Evolutionary conservation across 2,113 vertebrate species (phyloP).

Genomic region (Nycticebus coucang): DNA sequence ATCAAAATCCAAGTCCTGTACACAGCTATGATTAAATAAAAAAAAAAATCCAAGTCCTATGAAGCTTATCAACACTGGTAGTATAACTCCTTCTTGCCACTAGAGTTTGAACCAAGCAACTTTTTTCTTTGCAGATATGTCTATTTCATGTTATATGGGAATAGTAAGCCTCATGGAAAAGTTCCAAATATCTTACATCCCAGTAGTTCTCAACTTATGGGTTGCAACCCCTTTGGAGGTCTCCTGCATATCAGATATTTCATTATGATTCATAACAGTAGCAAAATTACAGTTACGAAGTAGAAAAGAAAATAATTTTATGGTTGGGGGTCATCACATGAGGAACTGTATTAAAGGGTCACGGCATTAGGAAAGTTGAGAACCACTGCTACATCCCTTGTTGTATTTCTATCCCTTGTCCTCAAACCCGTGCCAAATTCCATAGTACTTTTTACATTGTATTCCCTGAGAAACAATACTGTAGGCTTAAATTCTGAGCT

Average conservation of each 20-base stretch:
- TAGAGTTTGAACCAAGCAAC: not conserved
- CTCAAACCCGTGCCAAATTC: not conserved
- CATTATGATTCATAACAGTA: too few species aligned
- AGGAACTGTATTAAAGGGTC: too few species aligned
- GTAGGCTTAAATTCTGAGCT: too few species aligned
- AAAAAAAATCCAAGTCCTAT: not conserved
- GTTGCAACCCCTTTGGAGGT: too few species aligned
- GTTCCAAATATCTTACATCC: not conserved
- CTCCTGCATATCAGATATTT: too few species aligned
- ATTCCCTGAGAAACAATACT: not conserved
- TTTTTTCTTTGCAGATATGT: not conserved
- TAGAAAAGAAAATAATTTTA: too few species aligned
- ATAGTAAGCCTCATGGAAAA: not conserved
- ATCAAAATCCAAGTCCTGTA: constrained; percentile 3
- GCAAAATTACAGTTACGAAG: too few species aligned
- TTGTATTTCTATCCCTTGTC: not conserved
- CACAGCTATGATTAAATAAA: too few species aligned
- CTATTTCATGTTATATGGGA: not conserved
- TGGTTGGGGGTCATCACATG: too few species aligned
- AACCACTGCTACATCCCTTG: not conserved
- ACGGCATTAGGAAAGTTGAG: too few species aligned
- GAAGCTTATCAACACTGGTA: not conserved
- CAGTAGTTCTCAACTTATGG: too few species aligned
- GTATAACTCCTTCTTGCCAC: not conserved
- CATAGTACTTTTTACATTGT: not conserved